Conservation (phyloP, 2,113 vertebrate genomes). For the Arothron firmamentum region DNA sequence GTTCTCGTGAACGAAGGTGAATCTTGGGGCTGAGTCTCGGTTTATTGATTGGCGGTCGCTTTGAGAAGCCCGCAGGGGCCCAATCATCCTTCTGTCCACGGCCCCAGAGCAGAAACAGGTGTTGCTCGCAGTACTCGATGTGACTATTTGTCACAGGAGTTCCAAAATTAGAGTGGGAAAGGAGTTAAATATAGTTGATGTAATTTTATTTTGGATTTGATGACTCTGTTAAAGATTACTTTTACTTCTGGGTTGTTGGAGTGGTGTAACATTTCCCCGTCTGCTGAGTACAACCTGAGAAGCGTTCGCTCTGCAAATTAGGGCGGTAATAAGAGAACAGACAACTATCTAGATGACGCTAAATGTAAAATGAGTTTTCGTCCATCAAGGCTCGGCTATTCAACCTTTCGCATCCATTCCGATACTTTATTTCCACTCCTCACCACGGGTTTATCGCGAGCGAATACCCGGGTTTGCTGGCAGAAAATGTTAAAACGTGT, state of each 20-base stretch:
- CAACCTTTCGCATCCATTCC: conserved; percentile 23
- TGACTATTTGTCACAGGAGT: conserved; percentile 35
- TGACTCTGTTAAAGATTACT: conserved; percentile 62
- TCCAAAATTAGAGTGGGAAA: conserved; percentile 60
- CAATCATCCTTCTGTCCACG: conserved; percentile 8
- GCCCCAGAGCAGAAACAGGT: conserved; percentile 58
- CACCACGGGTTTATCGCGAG: not conserved
- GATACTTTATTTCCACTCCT: not conserved
- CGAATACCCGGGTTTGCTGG: conserved; percentile 11
- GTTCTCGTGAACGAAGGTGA: too few relatives aligned
- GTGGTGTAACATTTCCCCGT: conserved; percentile 43
- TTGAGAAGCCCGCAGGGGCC: not conserved
- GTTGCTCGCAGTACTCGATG: conserved; percentile 31
- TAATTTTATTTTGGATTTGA: conserved; percentile 70
- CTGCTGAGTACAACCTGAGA: conserved; percentile 47
- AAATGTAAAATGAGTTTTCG: conserved; percentile 29
- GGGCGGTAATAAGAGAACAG: conserved; percentile 52
- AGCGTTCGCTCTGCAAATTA: conserved; percentile 54
- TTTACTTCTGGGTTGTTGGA: conserved; percentile 56
- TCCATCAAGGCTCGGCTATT: conserved; percentile 6
- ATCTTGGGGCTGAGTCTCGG: too few relatives aligned
- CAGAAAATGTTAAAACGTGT: conserved; percentile 36
- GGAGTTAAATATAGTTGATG: conserved; percentile 63
- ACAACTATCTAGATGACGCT: conserved; percentile 47
- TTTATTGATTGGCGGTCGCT: not conserved